A percentile compares a stretch with the other conserved stretches of the same genome.
Evolutionary conservation across 1,140 invertebrate species (phyloP).

Genomic region (Hormaphis cornu): DNA sequence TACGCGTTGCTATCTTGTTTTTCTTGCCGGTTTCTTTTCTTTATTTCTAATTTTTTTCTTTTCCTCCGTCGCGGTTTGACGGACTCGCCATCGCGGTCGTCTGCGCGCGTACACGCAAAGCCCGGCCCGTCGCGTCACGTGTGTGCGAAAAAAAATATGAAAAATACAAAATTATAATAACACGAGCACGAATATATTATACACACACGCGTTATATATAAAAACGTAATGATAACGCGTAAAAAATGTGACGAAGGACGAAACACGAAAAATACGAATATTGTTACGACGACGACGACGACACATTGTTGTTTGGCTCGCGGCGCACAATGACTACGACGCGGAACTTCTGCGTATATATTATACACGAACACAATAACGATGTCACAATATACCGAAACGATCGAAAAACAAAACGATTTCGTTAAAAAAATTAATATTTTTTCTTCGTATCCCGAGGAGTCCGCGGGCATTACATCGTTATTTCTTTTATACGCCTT

Average conservation of each 20-base stretch:
- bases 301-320: not conserved
- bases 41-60: not conserved
- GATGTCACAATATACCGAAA: too few species aligned
- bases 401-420: too few species aligned
- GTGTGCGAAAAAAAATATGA: constrained; percentile 13
- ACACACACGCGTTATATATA: not conserved
- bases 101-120: not conserved
- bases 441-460: too few species aligned
- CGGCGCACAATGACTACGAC: constrained; percentile 1
- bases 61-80: constrained; percentile 1
- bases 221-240: not conserved
- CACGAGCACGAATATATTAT: not conserved
- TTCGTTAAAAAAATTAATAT: too few species aligned
- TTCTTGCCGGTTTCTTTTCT: not conserved
- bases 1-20: not conserved
- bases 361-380: too few species aligned
- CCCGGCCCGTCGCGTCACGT: constrained; percentile 6
- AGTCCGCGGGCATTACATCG: too few species aligned
- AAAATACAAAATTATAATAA: not conserved
- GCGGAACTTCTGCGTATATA: too few species aligned
- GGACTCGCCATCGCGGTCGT: not conserved
- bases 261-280: not conserved
- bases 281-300: too few species aligned
- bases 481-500: too few species aligned
- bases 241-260: constrained; percentile 2